Base-by-base conservation (phyloP, 2,113 vertebrate species). In the Calidris pygmaea region DNA sequence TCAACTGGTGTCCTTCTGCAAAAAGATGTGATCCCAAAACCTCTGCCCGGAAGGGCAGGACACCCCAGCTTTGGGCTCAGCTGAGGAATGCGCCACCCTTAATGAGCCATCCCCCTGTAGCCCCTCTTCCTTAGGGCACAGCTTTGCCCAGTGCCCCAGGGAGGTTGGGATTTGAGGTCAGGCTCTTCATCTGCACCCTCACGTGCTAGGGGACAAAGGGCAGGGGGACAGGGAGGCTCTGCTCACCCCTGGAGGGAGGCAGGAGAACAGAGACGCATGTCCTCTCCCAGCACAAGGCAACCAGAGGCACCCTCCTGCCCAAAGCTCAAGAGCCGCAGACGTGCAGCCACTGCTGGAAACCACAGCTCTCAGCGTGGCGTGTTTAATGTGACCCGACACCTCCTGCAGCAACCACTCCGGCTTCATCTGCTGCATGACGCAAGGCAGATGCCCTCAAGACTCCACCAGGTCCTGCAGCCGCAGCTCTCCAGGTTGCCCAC, bases 301-400 rank as follows among this genome's bases (percentile, higher is more conserved):
- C 4, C 65, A 70, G 72, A 48, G 56, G 56, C 20, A 15, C 23
- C 37, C 1, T 0, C 4, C 34, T 0, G 0, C 39, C 7, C 70
- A 3, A 16, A 10, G 71, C 6, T 10, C 8, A 0, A 35, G 70
- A 86, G 63, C 34, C 0, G 0, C 20, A 15, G 75, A 74, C 1
- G 17, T 1, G 29, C 50, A 16, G 74, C 23, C 29, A 5, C 84
- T 10, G 37, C 72, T 0, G 3, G 60, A 63, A 89, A 22, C 43
- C n/a, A 7, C 47, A 43, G 91, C 41, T 30, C 45, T 23, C 27
- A 17, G 52, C 1, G 0, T 4, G 11, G 63, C 3, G 2, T 14
- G 55, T 47, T 43, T 68, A 90, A 63, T 3, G 85, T 7, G 82
- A 87, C 43, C 74, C 0, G 12, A 68, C 85, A 67, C 18, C 74